These are phyloP conservation scores for Apotomis betuletana DNA, from an alignment of 2,888 invertebrate genomes.

Conservation along the genomic window DNA sequence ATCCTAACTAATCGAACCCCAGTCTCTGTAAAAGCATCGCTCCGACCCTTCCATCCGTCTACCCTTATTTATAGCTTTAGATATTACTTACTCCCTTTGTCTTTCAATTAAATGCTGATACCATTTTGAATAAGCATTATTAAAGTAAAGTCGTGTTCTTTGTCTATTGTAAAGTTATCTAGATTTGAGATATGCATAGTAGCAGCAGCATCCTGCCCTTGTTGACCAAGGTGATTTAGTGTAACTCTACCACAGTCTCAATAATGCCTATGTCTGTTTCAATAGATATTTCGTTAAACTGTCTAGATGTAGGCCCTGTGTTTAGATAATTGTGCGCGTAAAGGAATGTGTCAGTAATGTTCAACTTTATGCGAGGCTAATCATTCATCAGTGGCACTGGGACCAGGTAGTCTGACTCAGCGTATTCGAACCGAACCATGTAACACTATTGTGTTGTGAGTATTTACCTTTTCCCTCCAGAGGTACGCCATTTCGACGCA, in stretches of 20 bases:
- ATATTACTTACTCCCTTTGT: constrained; percentile 68
- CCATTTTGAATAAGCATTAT: constrained; percentile 60
- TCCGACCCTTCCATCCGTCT: constrained; percentile 70
- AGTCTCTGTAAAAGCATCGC: constrained; percentile 45
- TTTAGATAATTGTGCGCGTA: constrained; percentile 65
- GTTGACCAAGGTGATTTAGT: constrained; percentile 53
- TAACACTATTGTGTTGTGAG: constrained; percentile 80
- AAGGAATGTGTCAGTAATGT: constrained; percentile 42
- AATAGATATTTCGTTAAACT: constrained; percentile 62
- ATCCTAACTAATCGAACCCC: constrained; percentile 34
- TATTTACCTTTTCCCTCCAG: constrained; percentile 70
- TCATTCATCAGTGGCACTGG: constrained; percentile 74
- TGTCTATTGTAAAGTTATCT: constrained; percentile 63
- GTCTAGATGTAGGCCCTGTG: constrained; percentile 76
- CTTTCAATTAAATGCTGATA: constrained; percentile 68
- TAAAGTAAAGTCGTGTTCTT: constrained; percentile 62
- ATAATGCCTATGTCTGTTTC: constrained; percentile 65
- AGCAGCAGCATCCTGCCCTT: constrained; percentile 65
- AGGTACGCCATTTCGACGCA: constrained; percentile 74
- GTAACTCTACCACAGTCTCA: constrained; percentile 56
- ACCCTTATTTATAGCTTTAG: constrained; percentile 81
- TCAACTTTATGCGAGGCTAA: constrained; percentile 53
- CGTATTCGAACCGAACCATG: constrained; percentile 65
- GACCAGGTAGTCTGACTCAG: constrained; percentile 65
- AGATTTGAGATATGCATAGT: constrained; percentile 69